Base-by-base conservation (phyloP, 92 coral and sea anemone species). In the Nematostella vectensis region DNA sequence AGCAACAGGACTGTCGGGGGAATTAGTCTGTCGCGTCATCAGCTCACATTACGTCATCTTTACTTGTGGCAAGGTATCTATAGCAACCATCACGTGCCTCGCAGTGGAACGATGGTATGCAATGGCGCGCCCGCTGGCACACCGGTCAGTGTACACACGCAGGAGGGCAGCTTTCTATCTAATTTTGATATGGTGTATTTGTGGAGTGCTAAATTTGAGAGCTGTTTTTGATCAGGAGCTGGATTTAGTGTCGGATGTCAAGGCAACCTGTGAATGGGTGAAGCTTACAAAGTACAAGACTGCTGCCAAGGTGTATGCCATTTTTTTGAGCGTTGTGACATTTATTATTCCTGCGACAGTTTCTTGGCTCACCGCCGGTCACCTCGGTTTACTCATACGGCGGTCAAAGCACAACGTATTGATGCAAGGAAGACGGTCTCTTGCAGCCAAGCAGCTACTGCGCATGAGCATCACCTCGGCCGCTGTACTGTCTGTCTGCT, bases 91-190 rank as follows among this genome's bases (percentile, higher is more conserved):
- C 44, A 71, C 76, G 36, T 77, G 80, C 62, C 64, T 87, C 48
- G 83, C 96, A 9, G 16, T 87, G 22, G 96, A 87, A 36, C 75
- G 96, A 8, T 87, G 96, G 96, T 78, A 68, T 33, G 65, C 96
- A 0, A 80, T 77, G 26, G 63, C 75, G 8, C 80, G 60, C 43
- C 96, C 96, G 4, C 18, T 82, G 30, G 33, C 61, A 21, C 78
- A 82, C 63, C 57, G 59, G 24, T 18, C 47, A 2, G 61, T 16
- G 36, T 66, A 62, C 27, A 50, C 74, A 3, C 43, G 59, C 28
- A 59, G 54, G 21, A 77, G 83, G 40, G 68, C 73, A 12, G 50
- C 42, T 23, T 47, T 56, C 2, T 63, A 71, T 40, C 49, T 81
- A 25, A 43, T 38, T 20, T 19, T 73, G 11, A 61, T 76, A 19